Conservation (phyloP, 2,797 vertebrate genomes). For the Phoxinus dragarum region DNA sequence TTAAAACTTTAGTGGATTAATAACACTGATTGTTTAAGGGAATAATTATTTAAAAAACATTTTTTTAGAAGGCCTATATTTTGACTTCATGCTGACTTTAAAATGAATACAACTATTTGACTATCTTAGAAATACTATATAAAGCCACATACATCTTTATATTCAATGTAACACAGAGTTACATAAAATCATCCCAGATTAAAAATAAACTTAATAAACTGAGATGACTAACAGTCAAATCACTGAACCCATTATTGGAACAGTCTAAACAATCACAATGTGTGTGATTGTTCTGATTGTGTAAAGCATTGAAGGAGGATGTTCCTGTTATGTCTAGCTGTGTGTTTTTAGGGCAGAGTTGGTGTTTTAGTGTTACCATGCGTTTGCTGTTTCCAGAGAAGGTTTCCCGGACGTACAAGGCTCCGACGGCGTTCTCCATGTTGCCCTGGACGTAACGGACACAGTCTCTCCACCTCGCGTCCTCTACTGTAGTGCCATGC, state of each 20-base stretch:
- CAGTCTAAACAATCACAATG: neutral
- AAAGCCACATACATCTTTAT: neutral
- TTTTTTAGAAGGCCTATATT: neutral
- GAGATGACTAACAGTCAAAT: neutral
- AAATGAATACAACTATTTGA: neutral
- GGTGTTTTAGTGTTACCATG: constrained; percentile 79
- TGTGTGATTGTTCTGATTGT: neutral
- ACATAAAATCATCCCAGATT: neutral
- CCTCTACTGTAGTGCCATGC: constrained; percentile 91
- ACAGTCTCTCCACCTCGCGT: constrained; percentile 94
- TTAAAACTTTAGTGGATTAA: neutral
- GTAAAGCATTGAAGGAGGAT: neutral
- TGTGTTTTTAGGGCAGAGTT: neutral
- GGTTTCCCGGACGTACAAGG: constrained; percentile 89
- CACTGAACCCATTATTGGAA: neutral
- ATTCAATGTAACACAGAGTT: neutral
- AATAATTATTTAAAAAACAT: neutral
- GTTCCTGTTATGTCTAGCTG: constrained; percentile 20
- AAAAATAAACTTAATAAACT: neutral
- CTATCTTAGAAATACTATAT: neutral
- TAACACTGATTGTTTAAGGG: neutral
- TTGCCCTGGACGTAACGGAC: constrained; percentile 93
- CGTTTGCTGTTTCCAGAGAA: constrained; percentile 93
- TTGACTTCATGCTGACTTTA: neutral
- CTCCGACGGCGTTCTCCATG: constrained; percentile 95